Evolutionary conservation across 2,113 vertebrate species (phyloP).

Genomic region (Vulpes vulpes): DNA sequence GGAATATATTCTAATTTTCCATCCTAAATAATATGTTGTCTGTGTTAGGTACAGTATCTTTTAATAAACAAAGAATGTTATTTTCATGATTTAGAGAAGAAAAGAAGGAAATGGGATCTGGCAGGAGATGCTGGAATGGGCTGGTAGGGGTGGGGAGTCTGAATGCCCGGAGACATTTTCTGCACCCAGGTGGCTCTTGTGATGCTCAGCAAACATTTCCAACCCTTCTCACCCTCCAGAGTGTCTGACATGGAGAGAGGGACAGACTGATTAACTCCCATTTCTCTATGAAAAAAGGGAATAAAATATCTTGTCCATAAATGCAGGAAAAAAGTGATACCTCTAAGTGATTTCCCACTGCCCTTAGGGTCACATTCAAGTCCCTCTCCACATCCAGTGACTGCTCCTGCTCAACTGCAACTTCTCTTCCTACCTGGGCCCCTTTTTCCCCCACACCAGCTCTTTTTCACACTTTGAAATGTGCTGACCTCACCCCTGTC

Average conservation of each 20-base stretch:
- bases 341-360: background rate
- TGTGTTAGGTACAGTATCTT: constrained; percentile 35
- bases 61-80: constrained; percentile 3
- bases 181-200: no score
- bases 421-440: background rate
- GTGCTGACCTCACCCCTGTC: background rate
- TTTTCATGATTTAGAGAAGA: constrained; percentile 2
- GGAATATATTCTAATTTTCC: background rate
- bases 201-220: background rate
- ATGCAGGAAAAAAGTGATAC: background rate
- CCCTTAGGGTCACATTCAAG: background rate
- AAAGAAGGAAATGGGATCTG: background rate
- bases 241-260: background rate
- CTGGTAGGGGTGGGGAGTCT: background rate
- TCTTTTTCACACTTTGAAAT: background rate
- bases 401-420: rapidly evolving
- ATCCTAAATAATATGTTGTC: background rate
- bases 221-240: background rate
- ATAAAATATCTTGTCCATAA: background rate
- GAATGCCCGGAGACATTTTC: background rate
- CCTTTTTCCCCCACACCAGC: background rate
- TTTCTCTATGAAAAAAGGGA: background rate
- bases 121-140: background rate
- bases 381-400: background rate
- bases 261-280: background rate